Evolutionary conservation across 2,113 vertebrate species (phyloP).

Genomic region (Eleginops maclovinus): DNA sequence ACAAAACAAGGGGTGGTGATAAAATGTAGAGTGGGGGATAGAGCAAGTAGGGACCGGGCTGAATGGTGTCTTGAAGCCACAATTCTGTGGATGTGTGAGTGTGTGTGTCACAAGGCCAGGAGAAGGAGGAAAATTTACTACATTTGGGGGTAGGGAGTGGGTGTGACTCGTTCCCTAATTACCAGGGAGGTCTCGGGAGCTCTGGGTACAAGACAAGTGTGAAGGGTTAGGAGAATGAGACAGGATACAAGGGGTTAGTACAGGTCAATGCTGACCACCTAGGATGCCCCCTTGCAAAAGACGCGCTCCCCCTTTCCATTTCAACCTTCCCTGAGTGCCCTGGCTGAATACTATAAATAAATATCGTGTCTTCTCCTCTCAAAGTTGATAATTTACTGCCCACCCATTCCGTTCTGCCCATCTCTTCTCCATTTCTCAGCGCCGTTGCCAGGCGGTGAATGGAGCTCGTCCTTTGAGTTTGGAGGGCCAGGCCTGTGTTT

Average conservation of each 20-base stretch:
- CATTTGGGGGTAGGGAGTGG: conserved; percentile 84
- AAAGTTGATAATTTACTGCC: conserved; percentile 83
- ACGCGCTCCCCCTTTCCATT: conserved; percentile 55
- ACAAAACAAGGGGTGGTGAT: conserved; percentile 89
- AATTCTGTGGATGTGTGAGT: conserved; percentile 75
- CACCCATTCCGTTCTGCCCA: conserved; percentile 74
- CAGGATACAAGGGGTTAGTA: conserved; percentile 94
- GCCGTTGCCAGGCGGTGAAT: conserved; percentile 77
- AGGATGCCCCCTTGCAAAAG: conserved; percentile 87
- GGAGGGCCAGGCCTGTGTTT: conserved; percentile 79
- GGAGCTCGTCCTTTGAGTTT: conserved; percentile 77
- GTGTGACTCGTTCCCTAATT: conserved; percentile 93
- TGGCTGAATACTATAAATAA: conserved; percentile 83
- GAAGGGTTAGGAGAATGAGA: conserved; percentile 91
- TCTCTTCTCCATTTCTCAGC: conserved; percentile 81
- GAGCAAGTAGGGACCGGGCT: conserved; percentile 71
- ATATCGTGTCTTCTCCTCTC: conserved; percentile 73
- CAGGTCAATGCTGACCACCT: conserved; percentile 94
- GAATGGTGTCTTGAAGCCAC: conserved; percentile 88
- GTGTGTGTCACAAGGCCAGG: conserved; percentile 77
- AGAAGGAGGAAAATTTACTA: conserved; percentile 88
- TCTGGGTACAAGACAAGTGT: conserved; percentile 87
- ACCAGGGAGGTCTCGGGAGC: conserved; percentile 96
- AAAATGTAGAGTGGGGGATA: conserved; percentile 83
- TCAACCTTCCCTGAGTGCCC: conserved; percentile 57